Conservation (phyloP, 1,140 invertebrate species). For the Panulirus ornatus region DNA sequence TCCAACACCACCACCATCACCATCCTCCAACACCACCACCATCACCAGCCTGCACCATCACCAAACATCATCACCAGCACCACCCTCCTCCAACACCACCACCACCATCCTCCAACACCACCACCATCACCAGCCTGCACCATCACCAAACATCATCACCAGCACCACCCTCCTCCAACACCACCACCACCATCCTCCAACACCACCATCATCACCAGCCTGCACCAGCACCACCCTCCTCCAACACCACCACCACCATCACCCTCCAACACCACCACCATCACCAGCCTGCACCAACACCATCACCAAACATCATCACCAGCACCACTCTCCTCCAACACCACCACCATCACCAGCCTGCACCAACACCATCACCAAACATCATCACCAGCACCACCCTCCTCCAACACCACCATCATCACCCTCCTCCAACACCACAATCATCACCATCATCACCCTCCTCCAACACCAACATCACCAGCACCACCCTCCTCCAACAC, state of each 20-base stretch:
- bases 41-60: conserved; percentile 13
- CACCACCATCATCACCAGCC: neutral
- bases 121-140: neutral
- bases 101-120: conserved; percentile 8
- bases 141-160: neutral
- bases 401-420: neutral
- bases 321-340: neutral
- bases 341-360: neutral
- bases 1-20: conserved; percentile 5
- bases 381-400: neutral
- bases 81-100: conserved; percentile 7
- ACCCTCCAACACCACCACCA: neutral
- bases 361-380: too few relatives aligned
- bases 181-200: neutral
- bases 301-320: too few relatives aligned
- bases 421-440: too few relatives aligned
- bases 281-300: neutral
- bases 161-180: neutral
- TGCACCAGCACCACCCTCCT: neutral
- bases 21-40: conserved; percentile 27
- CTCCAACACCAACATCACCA: too few relatives aligned
- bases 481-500: too few relatives aligned
- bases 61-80: neutral
- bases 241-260: neutral
- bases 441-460: neutral